These are phyloP conservation scores for Archivesica marissinica DNA, from an alignment of 1,140 invertebrate species.

Conservation along the genomic window DNA sequence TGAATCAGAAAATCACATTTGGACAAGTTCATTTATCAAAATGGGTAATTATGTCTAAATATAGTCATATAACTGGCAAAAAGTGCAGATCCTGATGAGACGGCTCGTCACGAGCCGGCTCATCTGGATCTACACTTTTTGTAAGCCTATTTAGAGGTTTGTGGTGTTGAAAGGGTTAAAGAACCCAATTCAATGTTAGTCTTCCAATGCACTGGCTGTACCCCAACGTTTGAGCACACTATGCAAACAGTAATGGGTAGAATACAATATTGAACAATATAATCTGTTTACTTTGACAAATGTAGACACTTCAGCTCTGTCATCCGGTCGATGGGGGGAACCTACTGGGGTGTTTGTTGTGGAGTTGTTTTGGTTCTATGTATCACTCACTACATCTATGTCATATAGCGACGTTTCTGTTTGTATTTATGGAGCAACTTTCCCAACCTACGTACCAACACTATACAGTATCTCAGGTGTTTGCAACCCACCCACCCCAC, in stretches of 20 bases:
- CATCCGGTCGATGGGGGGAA: neutral
- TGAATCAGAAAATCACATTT: no score
- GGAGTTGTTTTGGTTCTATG: neutral
- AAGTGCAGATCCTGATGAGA: no score
- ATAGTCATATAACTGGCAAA: no score
- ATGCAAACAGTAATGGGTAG: neutral
- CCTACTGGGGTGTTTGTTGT: neutral
- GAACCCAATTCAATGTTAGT: conserved; percentile 6
- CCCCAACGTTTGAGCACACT: conserved; percentile 13
- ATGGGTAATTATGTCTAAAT: no score
- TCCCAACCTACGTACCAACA: neutral
- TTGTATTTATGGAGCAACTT: neutral
- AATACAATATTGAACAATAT: conserved; percentile 21
- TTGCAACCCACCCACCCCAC: neutral
- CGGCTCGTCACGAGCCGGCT: no score
- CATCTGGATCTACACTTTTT: no score
- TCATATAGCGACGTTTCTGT: neutral
- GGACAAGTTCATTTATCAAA: no score
- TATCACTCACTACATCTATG: neutral
- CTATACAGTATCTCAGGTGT: neutral
- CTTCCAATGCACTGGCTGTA: conserved; percentile 16
- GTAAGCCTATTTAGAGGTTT: no score
- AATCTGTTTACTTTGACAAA: conserved; percentile 30
- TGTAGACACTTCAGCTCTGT: neutral
- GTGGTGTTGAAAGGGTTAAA: no score